Evolutionary conservation across 2,888 invertebrate species (phyloP), one percentile per base, ranked within the genome.

Genomic region (Troides oblongomaculatus): DNA sequence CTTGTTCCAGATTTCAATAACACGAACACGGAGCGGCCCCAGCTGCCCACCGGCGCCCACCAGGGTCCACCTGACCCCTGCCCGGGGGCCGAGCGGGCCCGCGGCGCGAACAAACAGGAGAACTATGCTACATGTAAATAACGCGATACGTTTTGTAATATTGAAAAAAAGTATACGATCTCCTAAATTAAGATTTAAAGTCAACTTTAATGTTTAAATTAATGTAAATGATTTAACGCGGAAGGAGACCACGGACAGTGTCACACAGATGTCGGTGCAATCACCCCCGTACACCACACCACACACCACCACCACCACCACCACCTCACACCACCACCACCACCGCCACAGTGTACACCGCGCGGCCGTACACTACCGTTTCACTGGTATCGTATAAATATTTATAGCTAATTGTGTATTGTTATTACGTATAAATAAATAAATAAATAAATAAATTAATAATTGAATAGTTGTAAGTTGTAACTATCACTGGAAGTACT

Each of bases 371-470:
- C 17, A 17, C 12, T 50, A 86, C 81, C 86, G 90, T 91, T 92
- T 90, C 86, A 92, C 91, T 91, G 91, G 90, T 90, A 90, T 89
- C 91, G 83, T 92, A 92, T 92, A 92, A 89, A 92, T 92, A 92
- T 92, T 92, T 92, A 92, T 92, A 92, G 92, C 92, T 92, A 92
- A 92, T 90, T 92, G 92, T 92, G 92, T 92, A 92, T 92, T 92
- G 92, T 92, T 92, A 92, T 90, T 88, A 90, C 90, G 89, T 92
- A 92, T 90, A 90, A 90, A 92, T 91, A 92, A 92, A 90, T 89
- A 90, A 50, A 17, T 50, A 50, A 25, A 25, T 25, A 30, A 30
- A 30, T 30, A 39, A 39, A 39, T 39, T 10, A 89, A 89, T 89
- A 91, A 92, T 91, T 92, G 86, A 91, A 84, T 92, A 92, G 90